These are phyloP conservation scores for Paedocypris sp. DNA, from an alignment of 2,113 vertebrate genomes.

Conservation along the genomic window DNA sequence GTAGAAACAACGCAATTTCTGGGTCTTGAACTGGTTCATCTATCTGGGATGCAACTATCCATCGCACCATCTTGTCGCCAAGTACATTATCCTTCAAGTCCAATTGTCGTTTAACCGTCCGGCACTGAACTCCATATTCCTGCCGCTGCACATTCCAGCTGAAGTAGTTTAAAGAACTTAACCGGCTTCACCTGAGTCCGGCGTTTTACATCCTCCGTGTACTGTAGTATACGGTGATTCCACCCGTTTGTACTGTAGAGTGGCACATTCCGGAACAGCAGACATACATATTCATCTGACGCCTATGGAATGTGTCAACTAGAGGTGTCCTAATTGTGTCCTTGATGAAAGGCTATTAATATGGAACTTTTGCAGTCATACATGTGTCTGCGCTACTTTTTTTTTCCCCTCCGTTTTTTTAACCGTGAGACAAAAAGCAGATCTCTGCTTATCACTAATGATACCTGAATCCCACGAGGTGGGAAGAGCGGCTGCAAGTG, in stretches of 20 bases:
- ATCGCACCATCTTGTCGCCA: too few relatives aligned
- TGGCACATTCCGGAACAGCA: slow-evolving; percentile 49
- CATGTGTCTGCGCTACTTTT: slow-evolving; percentile 38
- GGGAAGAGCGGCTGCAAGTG: slow-evolving; percentile 48
- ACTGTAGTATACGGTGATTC: slow-evolving; percentile 41
- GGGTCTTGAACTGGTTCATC: too few relatives aligned
- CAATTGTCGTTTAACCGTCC: too few relatives aligned
- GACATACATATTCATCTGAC: slow-evolving; percentile 61
- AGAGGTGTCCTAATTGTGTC: slow-evolving; percentile 71
- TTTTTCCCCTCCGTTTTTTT: slow-evolving; percentile 34
- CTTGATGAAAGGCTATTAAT: slow-evolving; percentile 73
- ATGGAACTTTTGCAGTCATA: slow-evolving; percentile 59
- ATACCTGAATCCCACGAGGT: slow-evolving; percentile 66
- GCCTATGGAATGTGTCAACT: slow-evolving; percentile 62
- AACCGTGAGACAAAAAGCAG: slow-evolving; percentile 55
- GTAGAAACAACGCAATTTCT: too few relatives aligned
- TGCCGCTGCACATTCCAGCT: not conserved
- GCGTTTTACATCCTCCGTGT: slow-evolving; percentile 41
- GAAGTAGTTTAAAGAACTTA: slow-evolving; percentile 47
- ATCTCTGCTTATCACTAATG: slow-evolving; percentile 66
- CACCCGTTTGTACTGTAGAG: slow-evolving; percentile 52
- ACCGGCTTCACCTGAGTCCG: too few relatives aligned
- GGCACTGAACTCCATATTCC: too few relatives aligned
- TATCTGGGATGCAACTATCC: too few relatives aligned
- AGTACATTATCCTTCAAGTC: too few relatives aligned